Evolutionary conservation across 2,797 vertebrate genomes (phyloP).

Genomic region (Urosaurus nigricauda): DNA sequence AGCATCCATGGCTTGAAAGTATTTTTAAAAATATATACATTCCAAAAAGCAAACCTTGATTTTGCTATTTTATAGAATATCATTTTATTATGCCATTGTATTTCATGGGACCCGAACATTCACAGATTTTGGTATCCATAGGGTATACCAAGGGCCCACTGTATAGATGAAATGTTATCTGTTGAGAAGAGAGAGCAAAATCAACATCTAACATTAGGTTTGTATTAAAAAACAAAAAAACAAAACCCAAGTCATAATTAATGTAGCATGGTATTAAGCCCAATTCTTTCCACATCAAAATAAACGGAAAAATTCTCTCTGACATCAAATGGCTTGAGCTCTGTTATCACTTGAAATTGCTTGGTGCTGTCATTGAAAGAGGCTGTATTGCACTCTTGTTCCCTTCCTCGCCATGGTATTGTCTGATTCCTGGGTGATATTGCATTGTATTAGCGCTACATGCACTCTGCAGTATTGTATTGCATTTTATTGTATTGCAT

Average conservation of each 20-base stretch:
- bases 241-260: constrained; percentile 14
- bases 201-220: background rate
- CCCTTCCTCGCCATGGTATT: constrained; percentile 14
- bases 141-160: no score
- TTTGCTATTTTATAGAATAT: no score
- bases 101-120: no score
- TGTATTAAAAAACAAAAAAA: background rate
- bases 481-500: constrained; percentile 38
- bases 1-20: no score
- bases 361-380: constrained; percentile 18
- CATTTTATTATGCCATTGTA: no score
- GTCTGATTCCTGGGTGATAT: constrained; percentile 34
- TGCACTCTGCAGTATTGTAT: constrained; percentile 33
- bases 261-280: constrained; percentile 2
- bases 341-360: constrained; percentile 23
- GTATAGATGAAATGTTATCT: constrained; percentile 1
- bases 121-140: no score
- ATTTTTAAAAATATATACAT: no score
- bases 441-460: constrained; percentile 34
- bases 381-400: constrained; percentile 17
- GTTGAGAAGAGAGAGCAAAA: background rate
- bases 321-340: constrained; percentile 6
- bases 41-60: no score
- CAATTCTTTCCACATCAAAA: constrained; percentile 25
- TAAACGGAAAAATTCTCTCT: constrained; percentile 1